phyloP scores from a whole-genome alignment of 2,113 vertebrate genomes.

The Sander lucioperca region DNA sequence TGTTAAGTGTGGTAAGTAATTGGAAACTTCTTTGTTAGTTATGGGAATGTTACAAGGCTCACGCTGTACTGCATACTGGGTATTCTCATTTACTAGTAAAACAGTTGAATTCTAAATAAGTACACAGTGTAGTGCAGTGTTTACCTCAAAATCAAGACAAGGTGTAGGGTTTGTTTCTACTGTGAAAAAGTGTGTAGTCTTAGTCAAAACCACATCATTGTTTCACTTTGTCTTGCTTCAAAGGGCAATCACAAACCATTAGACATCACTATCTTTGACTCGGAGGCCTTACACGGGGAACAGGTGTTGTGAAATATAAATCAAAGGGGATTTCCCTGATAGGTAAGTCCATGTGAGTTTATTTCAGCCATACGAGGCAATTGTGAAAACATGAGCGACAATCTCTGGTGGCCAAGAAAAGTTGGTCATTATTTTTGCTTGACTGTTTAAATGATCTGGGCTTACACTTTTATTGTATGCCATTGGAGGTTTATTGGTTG shows the following conservation, averaged over 20 bases:
- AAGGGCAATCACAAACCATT: neutral
- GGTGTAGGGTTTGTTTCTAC: neutral
- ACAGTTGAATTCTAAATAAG: neutral
- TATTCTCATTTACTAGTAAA: slow-evolving; percentile 25
- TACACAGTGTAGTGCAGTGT: neutral
- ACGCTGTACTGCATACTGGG: slow-evolving; percentile 13
- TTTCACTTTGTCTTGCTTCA: slow-evolving; percentile 3
- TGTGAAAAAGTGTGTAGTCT: neutral
- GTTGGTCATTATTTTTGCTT: neutral
- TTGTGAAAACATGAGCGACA: neutral
- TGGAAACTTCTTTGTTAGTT: slow-evolving; percentile 53
- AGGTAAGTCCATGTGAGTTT: neutral
- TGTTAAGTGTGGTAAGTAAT: slow-evolving; percentile 48
- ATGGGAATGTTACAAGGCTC: slow-evolving; percentile 17
- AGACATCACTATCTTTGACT: neutral
- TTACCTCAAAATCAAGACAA: slow-evolving; percentile 12
- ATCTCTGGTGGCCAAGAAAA: neutral
- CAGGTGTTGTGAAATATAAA: slow-evolving; percentile 43
- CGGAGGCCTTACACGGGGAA: slow-evolving; percentile 13
- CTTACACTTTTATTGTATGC: neutral
- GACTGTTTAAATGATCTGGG: neutral
- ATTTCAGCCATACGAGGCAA: neutral
- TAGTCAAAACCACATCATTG: neutral
- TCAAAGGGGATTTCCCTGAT: slow-evolving; percentile 25
- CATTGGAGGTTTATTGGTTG: neutral